Base-by-base conservation (phyloP, 2,888 invertebrate species). In the Hydropsyche betteni region DNA sequence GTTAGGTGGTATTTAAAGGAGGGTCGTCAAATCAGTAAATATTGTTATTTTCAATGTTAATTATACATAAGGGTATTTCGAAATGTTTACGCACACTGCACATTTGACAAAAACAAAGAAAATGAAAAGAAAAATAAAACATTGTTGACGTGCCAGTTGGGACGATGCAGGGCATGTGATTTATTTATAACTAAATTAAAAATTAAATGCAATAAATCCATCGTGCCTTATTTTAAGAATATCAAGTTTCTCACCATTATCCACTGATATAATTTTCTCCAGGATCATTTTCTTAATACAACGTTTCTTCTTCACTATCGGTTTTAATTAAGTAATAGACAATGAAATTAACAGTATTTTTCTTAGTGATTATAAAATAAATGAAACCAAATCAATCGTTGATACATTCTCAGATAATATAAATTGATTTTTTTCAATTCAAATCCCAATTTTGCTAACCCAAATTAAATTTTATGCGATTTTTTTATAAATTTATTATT, bases 61-160 rank as follows among this genome's bases (percentile, higher is more conserved):
- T 10, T 44, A 44, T 10, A 44, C 44, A 44, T 44, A 44, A 44
- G 44, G 44, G 44, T 10, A 44, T 44, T n/a, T 6, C 10, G 6
- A 44, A 6, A 44, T 50, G 6, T 33, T 16, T 58, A 74, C 68
- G 64, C 69, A 58, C 76, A 79, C 70, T 77, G 79, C 79, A 77
- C 76, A 77, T 76, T 38, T 74, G 74, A 74, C 69, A 68, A 74
- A 75, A 69, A 71, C 34, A 71, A 53, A 69, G 61, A 24, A 24
- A 51, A 58, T 52, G 38, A 77, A 74, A 75, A 61, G 69, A 74
- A 50, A 74, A 74, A 75, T 55, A 75, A 73, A 73, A 74, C 68
- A 76, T 69, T 71, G 75, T 71, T 55, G 74, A 76, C 77, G 79
- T 79, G 79, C 79, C 79, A 79, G 78, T 78, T 76, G 79, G 78